Percentiles rank a stretch among this genome's conserved stretches.
phyloP scores from a whole-genome alignment of 2,888 invertebrate species.

The Lasioglossum pauxillum region DNA sequence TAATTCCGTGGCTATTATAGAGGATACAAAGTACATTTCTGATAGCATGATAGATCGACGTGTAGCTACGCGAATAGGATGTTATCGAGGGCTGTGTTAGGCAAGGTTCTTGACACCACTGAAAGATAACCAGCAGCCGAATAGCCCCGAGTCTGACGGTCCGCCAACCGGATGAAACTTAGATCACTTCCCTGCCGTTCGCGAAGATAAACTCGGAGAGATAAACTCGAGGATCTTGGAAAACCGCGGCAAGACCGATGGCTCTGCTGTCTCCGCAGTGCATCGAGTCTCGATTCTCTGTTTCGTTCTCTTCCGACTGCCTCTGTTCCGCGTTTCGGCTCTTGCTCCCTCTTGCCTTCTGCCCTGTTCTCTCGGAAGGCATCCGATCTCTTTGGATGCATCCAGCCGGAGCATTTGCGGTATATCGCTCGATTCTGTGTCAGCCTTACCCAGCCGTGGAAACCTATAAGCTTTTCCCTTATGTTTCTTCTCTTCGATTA shows the following conservation, averaged over 20 bases:
- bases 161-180: constrained; percentile 73
- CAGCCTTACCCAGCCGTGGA: constrained; percentile 37
- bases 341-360: constrained; percentile 31
- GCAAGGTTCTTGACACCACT: constrained; percentile 73
- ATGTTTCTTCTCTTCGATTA: constrained; percentile 28
- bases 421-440: constrained; percentile 56
- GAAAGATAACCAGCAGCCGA: constrained; percentile 71
- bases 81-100: constrained; percentile 67
- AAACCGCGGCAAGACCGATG: constrained; percentile 79
- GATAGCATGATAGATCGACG: constrained; percentile 53
- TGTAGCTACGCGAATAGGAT: constrained; percentile 64
- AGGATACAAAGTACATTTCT: constrained; percentile 52
- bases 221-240: constrained; percentile 77
- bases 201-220: constrained; percentile 75
- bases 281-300: constrained; percentile 70
- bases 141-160: constrained; percentile 66
- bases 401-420: constrained; percentile 60
- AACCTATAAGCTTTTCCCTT: constrained; percentile 34
- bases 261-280: constrained; percentile 72
- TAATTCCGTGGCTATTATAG: constrained; percentile 29
- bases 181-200: constrained; percentile 72
- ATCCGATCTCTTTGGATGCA: constrained; percentile 67
- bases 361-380: constrained; percentile 48
- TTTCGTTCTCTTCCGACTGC: constrained; percentile 52
- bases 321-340: constrained; percentile 15